These are phyloP conservation scores for Orthonyx spaldingii DNA, from an alignment of 2,113 vertebrate species.

Conservation along the genomic window DNA sequence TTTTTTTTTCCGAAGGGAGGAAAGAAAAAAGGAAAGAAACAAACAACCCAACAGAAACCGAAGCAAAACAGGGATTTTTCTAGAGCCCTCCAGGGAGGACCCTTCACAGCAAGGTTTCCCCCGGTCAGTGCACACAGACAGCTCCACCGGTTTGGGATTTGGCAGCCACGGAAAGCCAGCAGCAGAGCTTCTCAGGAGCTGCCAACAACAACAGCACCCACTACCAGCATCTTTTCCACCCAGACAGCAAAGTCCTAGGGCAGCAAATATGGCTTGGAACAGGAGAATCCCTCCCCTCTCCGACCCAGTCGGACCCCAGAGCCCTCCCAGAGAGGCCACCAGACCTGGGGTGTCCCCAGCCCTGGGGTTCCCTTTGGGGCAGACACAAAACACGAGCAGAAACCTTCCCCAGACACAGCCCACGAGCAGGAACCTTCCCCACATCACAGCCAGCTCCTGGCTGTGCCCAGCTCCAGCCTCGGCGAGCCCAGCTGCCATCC, in stretches of 20 bases:
- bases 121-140: not conserved
- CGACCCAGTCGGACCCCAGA: accelerated
- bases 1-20: not conserved
- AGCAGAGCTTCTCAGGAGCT: not conserved
- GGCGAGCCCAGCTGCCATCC: not conserved
- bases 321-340: not conserved
- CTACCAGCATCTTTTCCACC: not conserved
- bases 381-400: not conserved
- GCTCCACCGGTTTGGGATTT: not conserved
- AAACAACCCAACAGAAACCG: not conserved
- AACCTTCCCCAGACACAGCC: accelerated
- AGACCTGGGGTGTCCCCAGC: not conserved
- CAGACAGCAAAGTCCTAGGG: not conserved
- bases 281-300: not conserved
- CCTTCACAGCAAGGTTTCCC: not conserved
- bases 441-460: not conserved
- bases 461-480: not conserved
- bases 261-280: not conserved
- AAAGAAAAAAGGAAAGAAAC: not conserved
- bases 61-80: not conserved
- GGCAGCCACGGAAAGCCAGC: not conserved
- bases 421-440: accelerated
- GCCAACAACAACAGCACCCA: not conserved
- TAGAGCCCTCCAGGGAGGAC: not conserved
- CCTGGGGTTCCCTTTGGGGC: not conserved